A percentile compares a stretch with the other conserved stretches of the same genome.
These are phyloP conservation scores for Mandrillus leucophaeus DNA, from an alignment of 2,113 vertebrate genomes.

Conservation along the genomic window DNA sequence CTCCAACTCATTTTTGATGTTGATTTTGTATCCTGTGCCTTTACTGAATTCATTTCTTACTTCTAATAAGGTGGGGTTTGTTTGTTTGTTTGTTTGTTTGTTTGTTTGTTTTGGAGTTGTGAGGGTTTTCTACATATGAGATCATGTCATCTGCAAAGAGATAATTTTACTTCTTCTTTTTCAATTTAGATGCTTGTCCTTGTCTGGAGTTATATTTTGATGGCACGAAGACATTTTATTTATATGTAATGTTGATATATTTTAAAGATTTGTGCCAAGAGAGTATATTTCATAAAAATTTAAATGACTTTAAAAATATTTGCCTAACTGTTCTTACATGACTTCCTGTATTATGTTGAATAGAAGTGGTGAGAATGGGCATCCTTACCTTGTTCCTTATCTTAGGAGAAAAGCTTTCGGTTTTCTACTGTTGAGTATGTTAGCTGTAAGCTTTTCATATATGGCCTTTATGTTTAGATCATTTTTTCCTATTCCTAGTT, in stretches of 20 bases:
- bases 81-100: neutral
- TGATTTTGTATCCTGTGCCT: neutral
- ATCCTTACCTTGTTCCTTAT: neutral
- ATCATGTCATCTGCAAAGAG: neutral
- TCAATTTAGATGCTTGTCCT: slow-evolving; percentile 20
- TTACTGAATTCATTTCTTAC: neutral
- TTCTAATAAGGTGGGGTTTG: neutral
- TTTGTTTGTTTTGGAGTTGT: neutral
- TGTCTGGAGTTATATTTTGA: slow-evolving; percentile 83
- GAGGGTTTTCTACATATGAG: neutral
- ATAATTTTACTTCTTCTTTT: neutral
- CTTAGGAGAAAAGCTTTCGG: neutral
- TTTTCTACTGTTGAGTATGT: neutral
- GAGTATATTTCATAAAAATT: slow-evolving; percentile 87
- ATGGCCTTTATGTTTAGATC: neutral
- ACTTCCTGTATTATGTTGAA: too few relatives aligned
- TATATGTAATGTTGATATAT: slow-evolving; percentile 85
- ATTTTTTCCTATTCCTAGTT: neutral
- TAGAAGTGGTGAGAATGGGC: neutral
- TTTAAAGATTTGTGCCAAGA: slow-evolving; percentile 86
- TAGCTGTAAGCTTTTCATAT: neutral
- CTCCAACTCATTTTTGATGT: neutral
- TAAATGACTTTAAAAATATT: neutral
- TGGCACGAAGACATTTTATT: slow-evolving; percentile 85
- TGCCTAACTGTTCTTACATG: neutral